Conservation (phyloP, 2,888 invertebrate genomes). For the Lasius platythorax region DNA sequence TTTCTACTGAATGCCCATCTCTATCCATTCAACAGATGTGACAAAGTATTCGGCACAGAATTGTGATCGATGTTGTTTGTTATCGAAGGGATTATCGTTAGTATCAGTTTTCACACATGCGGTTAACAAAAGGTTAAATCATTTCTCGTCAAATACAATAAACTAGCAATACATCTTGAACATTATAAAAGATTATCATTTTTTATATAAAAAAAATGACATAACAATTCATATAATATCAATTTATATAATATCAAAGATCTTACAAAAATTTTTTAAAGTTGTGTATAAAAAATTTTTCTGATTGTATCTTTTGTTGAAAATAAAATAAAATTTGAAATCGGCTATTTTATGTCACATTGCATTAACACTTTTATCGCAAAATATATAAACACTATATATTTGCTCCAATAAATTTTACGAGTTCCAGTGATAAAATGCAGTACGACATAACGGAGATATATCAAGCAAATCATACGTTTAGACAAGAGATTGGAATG, state of each 20-base stretch:
- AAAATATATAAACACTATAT: background rate
- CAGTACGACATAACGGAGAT: background rate
- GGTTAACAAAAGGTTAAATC: conserved; percentile 20
- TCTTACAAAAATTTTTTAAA: background rate
- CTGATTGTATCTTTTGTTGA: background rate
- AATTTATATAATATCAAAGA: background rate
- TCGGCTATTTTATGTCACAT: background rate
- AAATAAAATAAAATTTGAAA: conserved; percentile 5
- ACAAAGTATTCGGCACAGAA: conserved; percentile 69
- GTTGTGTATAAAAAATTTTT: background rate
- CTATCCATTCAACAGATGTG: conserved; percentile 68
- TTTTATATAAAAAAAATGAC: background rate
- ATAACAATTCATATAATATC: background rate
- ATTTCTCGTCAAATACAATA: conserved; percentile 17
- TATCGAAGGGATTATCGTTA: conserved; percentile 25
- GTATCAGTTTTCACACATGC: conserved; percentile 31
- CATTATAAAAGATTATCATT: background rate
- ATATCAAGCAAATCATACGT: background rate
- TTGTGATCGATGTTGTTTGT: conserved; percentile 76
- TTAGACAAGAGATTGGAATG: background rate
- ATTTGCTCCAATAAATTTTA: background rate
- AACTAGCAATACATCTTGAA: conserved; percentile 4
- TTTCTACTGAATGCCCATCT: conserved; percentile 16
- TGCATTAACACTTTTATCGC: background rate
- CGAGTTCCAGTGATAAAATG: background rate